Evolutionary conservation across 1,140 invertebrate genomes (phyloP), one percentile per base, ranked within the genome.

Genomic region (Radopholus similis): DNA sequence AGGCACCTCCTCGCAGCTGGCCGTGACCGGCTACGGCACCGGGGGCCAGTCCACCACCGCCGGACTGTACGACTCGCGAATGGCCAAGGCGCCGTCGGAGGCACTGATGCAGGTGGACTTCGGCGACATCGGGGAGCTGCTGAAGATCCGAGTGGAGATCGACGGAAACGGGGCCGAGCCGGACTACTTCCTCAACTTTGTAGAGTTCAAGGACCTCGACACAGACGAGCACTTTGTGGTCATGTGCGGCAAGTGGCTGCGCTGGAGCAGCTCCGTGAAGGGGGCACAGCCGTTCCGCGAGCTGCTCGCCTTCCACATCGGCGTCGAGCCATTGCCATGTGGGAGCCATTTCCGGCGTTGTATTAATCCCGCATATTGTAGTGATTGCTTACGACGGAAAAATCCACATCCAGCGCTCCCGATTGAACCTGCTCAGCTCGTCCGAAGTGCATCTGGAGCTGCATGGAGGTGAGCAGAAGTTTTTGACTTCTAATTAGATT

Each of bases 371-470:
- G 26, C 11, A 37, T 32, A 26, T 53, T 71, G 57, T 30, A 74
- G 72, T 75, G 40, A 78, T 78, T n/a, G 51, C 63, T n/a, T 75
- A 78, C 53, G 73, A 75, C 32, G 73, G 73, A 11, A 75, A 77
- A 35, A 63, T 75, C 1, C 32, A 64, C 11, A 40, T 76, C 9
- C 26, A 32, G 1, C 37, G 54, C 8, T 44, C 38, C 6, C 44
- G 30, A 23, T 15, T 51, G 15, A 54, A 21, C 58, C 49, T 4
- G 21, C 59, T 64, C 15, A 74, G 18, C 34, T 38, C 37, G 26
- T 21, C 26, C 11, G 28, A 42, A 38, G 26, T 77, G 34, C 18
- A 35, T 11, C 28, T 78, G 56, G 75, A 75, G 40, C 37, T 75
- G 21, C 40, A 73, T 55, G 73, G 73, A 4, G 58, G 58, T 60